Evolutionary conservation across 2,113 vertebrate genomes (phyloP).

Genomic region (Elachura formosa): DNA sequence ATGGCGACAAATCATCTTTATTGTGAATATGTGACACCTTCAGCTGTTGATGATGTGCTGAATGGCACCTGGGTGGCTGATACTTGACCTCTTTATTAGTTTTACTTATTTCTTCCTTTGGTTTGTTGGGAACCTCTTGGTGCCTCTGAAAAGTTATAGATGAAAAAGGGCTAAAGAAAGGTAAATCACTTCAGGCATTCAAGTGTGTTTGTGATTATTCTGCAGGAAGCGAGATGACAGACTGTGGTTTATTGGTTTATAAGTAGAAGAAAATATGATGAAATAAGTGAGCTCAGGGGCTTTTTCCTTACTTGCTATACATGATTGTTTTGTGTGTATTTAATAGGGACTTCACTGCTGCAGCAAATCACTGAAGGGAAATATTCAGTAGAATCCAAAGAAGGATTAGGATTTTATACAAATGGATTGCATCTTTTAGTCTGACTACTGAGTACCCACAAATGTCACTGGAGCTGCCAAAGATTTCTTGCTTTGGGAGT

Average conservation of each 20-base stretch:
- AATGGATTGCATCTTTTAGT: neutral
- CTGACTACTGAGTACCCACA: neutral
- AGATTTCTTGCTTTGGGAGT: neutral
- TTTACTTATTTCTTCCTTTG: neutral
- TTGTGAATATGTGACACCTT: neutral
- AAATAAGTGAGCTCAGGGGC: neutral
- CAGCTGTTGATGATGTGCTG: neutral
- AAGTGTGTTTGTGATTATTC: neutral
- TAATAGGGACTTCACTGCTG: neutral
- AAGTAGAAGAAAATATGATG: neutral
- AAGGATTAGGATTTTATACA: neutral
- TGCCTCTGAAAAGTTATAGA: neutral
- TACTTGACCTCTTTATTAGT: neutral
- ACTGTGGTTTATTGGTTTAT: neutral
- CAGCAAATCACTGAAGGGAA: neutral
- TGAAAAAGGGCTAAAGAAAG: neutral
- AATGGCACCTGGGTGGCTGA: neutral
- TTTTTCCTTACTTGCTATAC: slow-evolving; percentile 6
- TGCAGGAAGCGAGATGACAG: neutral
- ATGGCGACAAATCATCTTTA: neutral
- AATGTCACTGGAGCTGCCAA: neutral
- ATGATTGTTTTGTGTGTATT: neutral
- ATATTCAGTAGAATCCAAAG: neutral
- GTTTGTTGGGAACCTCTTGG: neutral
- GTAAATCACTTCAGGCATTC: neutral